Evolutionary conservation across 2,797 vertebrate species (phyloP).

Genomic region (Lutjanus campechanus): DNA sequence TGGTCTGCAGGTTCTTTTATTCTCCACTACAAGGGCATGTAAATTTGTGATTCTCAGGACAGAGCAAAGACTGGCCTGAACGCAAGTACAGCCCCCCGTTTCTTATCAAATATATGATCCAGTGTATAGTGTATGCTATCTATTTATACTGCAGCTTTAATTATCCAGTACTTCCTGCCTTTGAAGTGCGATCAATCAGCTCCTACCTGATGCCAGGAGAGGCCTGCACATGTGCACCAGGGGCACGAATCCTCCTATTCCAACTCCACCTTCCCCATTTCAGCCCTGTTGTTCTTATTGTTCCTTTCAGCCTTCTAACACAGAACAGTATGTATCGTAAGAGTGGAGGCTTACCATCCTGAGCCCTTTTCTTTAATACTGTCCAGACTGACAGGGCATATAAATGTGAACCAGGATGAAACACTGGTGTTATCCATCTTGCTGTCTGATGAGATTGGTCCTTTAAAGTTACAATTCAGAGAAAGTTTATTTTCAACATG

Average conservation of each 20-base stretch:
- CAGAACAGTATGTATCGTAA: slow-evolving; percentile 23
- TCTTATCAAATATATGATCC: slow-evolving; percentile 73
- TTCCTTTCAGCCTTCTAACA: slow-evolving; percentile 46
- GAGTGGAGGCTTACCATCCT: slow-evolving; percentile 22
- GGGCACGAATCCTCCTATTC: slow-evolving; percentile 46
- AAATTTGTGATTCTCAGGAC: slow-evolving; percentile 74
- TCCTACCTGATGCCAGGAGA: slow-evolving; percentile 81
- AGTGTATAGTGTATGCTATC: slow-evolving; percentile 63
- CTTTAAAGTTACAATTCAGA: neutral
- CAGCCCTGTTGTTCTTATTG: slow-evolving; percentile 55
- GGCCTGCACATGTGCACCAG: slow-evolving; percentile 66
- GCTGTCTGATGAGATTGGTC: neutral
- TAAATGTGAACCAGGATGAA: neutral
- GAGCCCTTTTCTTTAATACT: slow-evolving; percentile 31
- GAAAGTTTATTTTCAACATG: neutral
- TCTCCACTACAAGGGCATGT: slow-evolving; percentile 78
- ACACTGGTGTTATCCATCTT: neutral
- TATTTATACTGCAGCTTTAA: slow-evolving; percentile 83
- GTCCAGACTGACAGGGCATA: slow-evolving; percentile 35
- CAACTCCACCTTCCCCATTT: slow-evolving; percentile 27
- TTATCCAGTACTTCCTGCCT: slow-evolving; percentile 80
- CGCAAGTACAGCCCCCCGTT: slow-evolving; percentile 65
- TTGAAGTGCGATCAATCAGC: slow-evolving; percentile 84
- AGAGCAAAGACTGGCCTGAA: slow-evolving; percentile 63
- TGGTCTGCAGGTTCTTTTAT: slow-evolving; percentile 59